A percentile compares a stretch with the other conserved stretches of the same genome.
These are phyloP conservation scores for Temnothorax ravouxi DNA, from an alignment of 2,888 invertebrate genomes.

Conservation along the genomic window DNA sequence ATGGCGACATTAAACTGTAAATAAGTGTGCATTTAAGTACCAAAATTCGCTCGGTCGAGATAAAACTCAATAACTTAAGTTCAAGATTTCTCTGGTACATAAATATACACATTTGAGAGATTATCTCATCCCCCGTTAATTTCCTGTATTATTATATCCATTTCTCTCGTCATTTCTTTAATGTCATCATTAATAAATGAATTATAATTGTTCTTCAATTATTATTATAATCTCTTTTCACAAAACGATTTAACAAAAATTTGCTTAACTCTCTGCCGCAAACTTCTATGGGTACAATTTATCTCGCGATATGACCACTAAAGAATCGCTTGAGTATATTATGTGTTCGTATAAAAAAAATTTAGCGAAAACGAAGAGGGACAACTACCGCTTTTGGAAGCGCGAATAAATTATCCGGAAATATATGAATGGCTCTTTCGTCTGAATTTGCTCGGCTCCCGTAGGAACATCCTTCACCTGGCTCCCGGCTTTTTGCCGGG, in stretches of 20 bases:
- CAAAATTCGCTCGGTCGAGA: slow-evolving; percentile 10
- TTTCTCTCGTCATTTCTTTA: not conserved
- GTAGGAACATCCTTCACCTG: slow-evolving; percentile 67
- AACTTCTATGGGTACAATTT: not conserved
- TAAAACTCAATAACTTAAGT: not conserved
- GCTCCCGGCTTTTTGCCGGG: slow-evolving; percentile 53
- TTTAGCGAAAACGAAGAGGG: not conserved
- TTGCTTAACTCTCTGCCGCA: not conserved
- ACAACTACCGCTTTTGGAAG: not conserved
- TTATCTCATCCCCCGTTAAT: not conserved
- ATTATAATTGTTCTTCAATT: not conserved
- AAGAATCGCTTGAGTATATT: not conserved
- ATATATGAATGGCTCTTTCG: slow-evolving; percentile 34
- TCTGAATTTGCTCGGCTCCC: slow-evolving; percentile 62
- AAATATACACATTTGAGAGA: slow-evolving; percentile 3
- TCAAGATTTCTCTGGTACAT: not conserved
- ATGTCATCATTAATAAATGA: not conserved
- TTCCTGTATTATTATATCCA: not conserved
- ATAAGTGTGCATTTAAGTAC: slow-evolving; percentile 47
- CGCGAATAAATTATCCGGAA: slow-evolving; percentile 28
- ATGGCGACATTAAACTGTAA: slow-evolving; percentile 35
- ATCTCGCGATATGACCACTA: not conserved
- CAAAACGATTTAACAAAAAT: not conserved
- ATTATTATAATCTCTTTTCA: not conserved
- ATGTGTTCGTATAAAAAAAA: not conserved